Evolutionary conservation across 2,113 vertebrate species (phyloP).

Genomic region (Asarcornis scutulata): DNA sequence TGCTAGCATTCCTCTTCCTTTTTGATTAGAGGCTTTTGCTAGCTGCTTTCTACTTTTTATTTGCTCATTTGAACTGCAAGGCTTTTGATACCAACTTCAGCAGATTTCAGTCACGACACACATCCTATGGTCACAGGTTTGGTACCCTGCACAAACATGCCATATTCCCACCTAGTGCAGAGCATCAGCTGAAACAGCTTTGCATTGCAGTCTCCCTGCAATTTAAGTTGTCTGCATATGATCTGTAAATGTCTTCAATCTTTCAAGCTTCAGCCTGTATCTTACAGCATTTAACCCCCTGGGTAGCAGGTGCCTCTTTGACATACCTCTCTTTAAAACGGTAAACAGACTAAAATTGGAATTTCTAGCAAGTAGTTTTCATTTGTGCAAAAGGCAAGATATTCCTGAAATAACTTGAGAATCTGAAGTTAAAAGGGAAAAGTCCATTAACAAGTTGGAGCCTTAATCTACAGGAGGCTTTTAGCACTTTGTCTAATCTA

Average conservation of each 20-base stretch:
- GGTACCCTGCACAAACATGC: neutral
- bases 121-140: neutral
- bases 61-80: neutral
- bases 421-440: constrained; percentile 37
- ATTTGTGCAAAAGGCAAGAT: neutral
- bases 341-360: neutral
- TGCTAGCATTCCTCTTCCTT: neutral
- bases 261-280: neutral
- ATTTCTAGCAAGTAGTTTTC: neutral
- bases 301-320: neutral
- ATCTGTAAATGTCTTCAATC: neutral
- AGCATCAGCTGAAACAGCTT: neutral
- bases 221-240: neutral
- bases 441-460: constrained; percentile 51
- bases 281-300: neutral
- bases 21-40: neutral
- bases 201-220: neutral
- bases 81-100: neutral
- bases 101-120: neutral
- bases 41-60: neutral
- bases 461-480: constrained; percentile 48
- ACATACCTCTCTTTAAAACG: neutral
- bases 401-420: constrained; percentile 12
- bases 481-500: constrained; percentile 36
- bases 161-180: neutral